Base-by-base conservation (phyloP, 2,888 invertebrate genomes). In the Lepeophtheirus nordmannii region DNA sequence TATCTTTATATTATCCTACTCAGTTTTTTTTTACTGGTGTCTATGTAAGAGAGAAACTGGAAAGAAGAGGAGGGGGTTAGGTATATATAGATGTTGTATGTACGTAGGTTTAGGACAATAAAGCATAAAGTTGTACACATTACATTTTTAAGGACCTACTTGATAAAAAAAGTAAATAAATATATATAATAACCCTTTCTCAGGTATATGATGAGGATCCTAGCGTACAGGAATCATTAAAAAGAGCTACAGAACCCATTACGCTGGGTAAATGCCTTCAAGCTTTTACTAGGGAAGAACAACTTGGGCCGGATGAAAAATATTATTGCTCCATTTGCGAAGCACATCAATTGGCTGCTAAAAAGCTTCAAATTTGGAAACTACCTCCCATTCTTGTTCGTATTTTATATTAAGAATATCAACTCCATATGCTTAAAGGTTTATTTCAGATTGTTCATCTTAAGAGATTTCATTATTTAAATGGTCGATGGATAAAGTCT, bases 401-500 rank as follows among this genome's bases (percentile, higher is more conserved):
- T 74, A 30, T 30, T 30, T 30, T 30, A 30, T 30, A 30, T 30
- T 30, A 5, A 30, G 30, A 30, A 30, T 30, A 57, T 56, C 23
- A 10, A 66, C 53, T 53, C 22, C 12, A 30, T 23, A 53, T 23
- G 38, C 58, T 37, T 11, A 12, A 23, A 60, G 30, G 30, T 30
- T 30, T 30, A 30, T 30, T 30, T 30, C 76, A 91, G 90, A 89
- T 93, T 73, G 82, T 93, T 65, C 92, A 93, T 75, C 78, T 93
- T 70, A 93, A 93, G 75, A 83, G 93, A 1, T 93, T 93, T 78
- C 91, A 92, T 75, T 89, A 83, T 75, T 84, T 89, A 65, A 87
- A 89, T 77, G 86, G 83, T 73, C 85, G 89, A 73, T 93, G 92
- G 92, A 87, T 92, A 30, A 93, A 93, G 75, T 92, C 91, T 0